phyloP scores from a whole-genome alignment of 2,113 vertebrate species.

The Bambusicola thoracicus region DNA sequence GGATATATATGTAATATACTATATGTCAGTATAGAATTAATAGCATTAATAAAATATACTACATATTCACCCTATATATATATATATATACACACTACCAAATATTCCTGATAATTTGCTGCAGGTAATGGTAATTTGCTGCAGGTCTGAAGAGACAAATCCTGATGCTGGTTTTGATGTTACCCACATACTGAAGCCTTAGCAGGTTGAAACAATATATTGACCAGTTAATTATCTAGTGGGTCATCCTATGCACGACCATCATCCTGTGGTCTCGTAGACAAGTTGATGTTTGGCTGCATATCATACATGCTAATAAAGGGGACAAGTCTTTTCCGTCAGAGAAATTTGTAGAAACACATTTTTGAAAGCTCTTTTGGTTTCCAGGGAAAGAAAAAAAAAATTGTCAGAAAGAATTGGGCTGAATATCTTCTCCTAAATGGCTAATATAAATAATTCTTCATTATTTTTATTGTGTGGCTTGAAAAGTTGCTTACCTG shows the following conservation, averaged over 20 bases:
- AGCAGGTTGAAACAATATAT: neutral
- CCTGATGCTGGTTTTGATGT: neutral
- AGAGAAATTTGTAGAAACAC: neutral
- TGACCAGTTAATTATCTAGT: neutral
- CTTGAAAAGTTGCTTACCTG: neutral
- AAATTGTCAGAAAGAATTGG: neutral
- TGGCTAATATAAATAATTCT: neutral
- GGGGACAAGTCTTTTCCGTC: neutral
- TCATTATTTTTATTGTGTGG: neutral
- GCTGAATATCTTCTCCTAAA: neutral
- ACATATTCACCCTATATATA: neutral
- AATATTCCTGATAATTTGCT: neutral
- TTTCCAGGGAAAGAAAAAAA: constrained; percentile 1
- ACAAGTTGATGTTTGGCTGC: neutral
- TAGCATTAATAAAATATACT: neutral
- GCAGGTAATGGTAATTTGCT: neutral
- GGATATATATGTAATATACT: neutral
- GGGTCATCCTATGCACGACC: neutral
- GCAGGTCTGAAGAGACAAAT: neutral
- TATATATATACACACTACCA: neutral
- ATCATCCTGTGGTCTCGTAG: neutral
- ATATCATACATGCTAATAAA: neutral
- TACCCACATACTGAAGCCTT: neutral
- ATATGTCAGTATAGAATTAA: neutral
- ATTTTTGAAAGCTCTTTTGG: neutral